Conservation (phyloP, 2,113 vertebrate genomes). For the Todiramphus chloris region DNA sequence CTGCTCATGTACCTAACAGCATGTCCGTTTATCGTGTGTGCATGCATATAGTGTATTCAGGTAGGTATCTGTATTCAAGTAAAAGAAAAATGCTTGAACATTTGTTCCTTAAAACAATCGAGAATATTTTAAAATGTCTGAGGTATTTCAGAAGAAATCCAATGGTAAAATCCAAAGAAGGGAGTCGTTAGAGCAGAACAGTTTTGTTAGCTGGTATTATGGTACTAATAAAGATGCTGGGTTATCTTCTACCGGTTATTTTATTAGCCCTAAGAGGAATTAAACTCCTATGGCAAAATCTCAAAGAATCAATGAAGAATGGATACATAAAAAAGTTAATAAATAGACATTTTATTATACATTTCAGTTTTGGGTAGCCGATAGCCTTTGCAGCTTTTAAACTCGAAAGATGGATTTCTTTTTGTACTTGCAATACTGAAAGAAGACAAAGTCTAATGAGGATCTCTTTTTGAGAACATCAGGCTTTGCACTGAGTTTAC, state of each 20-base stretch:
- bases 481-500: not conserved
- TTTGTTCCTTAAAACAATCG: not conserved
- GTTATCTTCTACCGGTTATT: not conserved
- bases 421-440: not conserved
- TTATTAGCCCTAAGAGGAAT: not conserved
- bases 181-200: not conserved
- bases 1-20: not conserved
- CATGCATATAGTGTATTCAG: not conserved
- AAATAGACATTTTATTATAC: slow-evolving; percentile 11
- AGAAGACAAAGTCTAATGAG: not conserved
- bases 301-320: not conserved
- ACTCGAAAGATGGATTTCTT: not conserved
- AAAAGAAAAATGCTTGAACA: not conserved
- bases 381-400: not conserved
- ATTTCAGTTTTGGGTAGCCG: not conserved
- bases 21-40: not conserved
- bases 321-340: not conserved
- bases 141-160: not conserved
- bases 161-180: not conserved
- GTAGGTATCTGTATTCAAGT: not conserved
- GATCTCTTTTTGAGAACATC: not conserved
- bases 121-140: not conserved
- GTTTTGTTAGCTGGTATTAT: not conserved
- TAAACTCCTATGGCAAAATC: not conserved
- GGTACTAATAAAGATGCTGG: not conserved